Base-by-base conservation (phyloP, 2,797 vertebrate species). In the Takifugu rubripes region DNA sequence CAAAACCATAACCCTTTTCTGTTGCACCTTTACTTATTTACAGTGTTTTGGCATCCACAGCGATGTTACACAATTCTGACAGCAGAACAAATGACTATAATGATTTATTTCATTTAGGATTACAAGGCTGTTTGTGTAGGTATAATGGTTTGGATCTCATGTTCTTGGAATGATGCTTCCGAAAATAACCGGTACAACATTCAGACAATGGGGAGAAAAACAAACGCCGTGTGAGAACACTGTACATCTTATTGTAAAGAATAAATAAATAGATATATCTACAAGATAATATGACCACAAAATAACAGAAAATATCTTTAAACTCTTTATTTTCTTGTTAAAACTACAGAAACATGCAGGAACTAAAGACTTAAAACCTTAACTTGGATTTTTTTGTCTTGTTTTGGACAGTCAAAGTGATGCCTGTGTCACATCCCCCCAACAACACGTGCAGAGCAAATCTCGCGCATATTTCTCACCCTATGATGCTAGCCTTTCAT, bases 401-500 rank as follows among this genome's bases (percentile, higher is more conserved):
- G 17, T 46, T 46, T 46, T 46, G 16, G 44, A 8, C 10, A n/a
- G 56, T 83, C 74, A 70, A 73, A 82, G 82, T 64, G 68, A 86
- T 87, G 84, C 79, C 89, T 87, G 85, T 88, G 81, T 86, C 84
- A 64, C 48, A 74, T 51, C 2, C 17, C 61, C 54, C 51, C 27
- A 58, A 27, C 53, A 62, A 63, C 29, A 61, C 54, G 71, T 31
- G 62, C 56, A 54, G 45, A 67, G n/a, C 36, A 40, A 50, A 44
- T 56, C 52, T 56, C 69, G 58, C 7, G n/a, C 58, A 66, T 45
- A 68, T 61, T 55, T 66, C 55, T 67, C 70, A 69, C 69, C 56
- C 57, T 74, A 40, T 70, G 65, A 83, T 78, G 59, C 52, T 64
- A 71, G 77, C 64, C 63, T 75, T 79, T 62, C 78, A 75, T 80